Evolutionary conservation across 2,888 invertebrate species (phyloP), one percentile per base, ranked within the genome.

Genomic region (Polydrusus pterygomalis): DNA sequence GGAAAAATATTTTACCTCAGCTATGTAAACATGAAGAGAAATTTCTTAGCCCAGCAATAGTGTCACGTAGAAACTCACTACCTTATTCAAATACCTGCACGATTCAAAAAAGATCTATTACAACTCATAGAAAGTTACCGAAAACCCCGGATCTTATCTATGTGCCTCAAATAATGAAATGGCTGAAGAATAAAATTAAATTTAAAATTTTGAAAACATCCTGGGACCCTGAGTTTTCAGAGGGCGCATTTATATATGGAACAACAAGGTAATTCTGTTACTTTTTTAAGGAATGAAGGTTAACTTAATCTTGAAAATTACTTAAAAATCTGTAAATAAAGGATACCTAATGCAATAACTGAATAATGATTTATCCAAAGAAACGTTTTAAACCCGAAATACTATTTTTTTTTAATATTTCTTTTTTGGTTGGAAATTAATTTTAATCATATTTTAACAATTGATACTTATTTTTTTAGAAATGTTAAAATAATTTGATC

Each of bases 171-270:
- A 68, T 88, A 9, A 78, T 86, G 15, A 82, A 87, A 79, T 88
- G 87, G 87, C 62, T 87, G 30, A 86, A 83, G 77, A 85, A 85
- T 40, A 88, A 88, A 79, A 78, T 87, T 8, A 84, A 84, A 68
- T 84, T 88, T 58, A 87, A 86, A 78, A 82, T 85, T 71, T 78
- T 88, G 54, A 83, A 85, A 75, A 84, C 82, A 70, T 81, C 82
- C 9, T 87, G 87, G 87, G 88, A 88, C 78, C 85, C 86, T 0
- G 86, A 87, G 5, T 88, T 88, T 77, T 83, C 85, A n/a, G 88
- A 88, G 82, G 88, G 88, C 0, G 87, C 86, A 7, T 88, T 88
- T 74, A 87, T 88, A 72, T 87, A 86, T 74, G 88, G 88, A 15
- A 80, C 81, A 7, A 80, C 80, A 13, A 79, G 54, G 78, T 77